These are phyloP conservation scores for Ischnus inquisitorius DNA, from an alignment of 2,888 invertebrate species.

Conservation along the genomic window DNA sequence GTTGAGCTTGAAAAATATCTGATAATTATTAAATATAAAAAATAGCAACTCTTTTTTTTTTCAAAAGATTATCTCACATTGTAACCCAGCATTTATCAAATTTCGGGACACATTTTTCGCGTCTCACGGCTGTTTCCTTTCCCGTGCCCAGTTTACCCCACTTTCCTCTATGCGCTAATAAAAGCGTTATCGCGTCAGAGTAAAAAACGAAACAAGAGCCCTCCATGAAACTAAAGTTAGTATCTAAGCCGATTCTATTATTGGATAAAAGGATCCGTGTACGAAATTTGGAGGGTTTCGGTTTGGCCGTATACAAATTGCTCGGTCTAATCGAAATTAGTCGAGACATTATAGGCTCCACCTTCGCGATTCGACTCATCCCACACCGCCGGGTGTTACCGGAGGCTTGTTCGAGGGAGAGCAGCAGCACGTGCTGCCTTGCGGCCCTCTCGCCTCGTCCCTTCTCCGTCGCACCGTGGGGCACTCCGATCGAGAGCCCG, in stretches of 20 bases:
- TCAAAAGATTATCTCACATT: no score
- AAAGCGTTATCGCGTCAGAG: no score
- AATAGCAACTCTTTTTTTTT: no score
- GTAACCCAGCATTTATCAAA: no score
- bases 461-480: not conserved
- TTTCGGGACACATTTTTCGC: no score
- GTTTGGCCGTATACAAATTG: conserved; percentile 25
- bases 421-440: conserved; percentile 57
- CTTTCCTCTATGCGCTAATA: no score
- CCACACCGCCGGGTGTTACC: conserved; percentile 7
- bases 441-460: not conserved
- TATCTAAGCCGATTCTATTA: not conserved
- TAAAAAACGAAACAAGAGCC: no score
- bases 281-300: conserved; percentile 44
- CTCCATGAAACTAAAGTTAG: not conserved
- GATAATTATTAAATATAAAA: no score
- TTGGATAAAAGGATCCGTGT: not conserved
- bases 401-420: conserved; percentile 50
- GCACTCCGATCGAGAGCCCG: conserved; percentile 64
- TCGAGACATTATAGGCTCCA: conserved; percentile 52
- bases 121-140: no score
- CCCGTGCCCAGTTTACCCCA: no score
- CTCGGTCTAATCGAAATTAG: conserved; percentile 55
- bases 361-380: conserved; percentile 46
- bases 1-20: no score